Conservation (phyloP, 2,888 invertebrate species). For the Caenorhabditis angaria region DNA sequence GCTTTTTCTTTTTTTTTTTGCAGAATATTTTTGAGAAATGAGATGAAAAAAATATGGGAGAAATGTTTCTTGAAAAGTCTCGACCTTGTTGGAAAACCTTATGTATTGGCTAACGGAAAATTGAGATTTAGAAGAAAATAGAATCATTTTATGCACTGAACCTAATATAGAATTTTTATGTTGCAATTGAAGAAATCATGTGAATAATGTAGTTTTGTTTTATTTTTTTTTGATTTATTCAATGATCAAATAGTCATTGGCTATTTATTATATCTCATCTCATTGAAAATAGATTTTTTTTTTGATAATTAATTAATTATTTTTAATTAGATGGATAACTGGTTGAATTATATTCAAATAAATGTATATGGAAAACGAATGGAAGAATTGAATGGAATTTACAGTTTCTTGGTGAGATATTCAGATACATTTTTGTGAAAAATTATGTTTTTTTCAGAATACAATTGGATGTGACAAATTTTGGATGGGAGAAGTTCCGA, state of each 20-base stretch:
- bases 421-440: not conserved
- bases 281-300: not conserved
- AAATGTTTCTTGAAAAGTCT: not conserved
- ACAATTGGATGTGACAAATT: not conserved
- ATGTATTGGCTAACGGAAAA: not conserved
- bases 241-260: too few relatives aligned
- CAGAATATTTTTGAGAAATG: too few relatives aligned
- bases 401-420: not conserved
- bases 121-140: not conserved
- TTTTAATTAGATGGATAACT: not conserved
- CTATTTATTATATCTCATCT: not conserved
- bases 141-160: not conserved
- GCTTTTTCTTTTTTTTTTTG: too few relatives aligned
- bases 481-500: not conserved
- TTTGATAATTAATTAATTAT: not conserved
- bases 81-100: not conserved
- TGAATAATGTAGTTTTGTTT: not conserved
- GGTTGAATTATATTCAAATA: not conserved
- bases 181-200: not conserved
- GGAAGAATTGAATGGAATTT: not conserved
- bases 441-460: not conserved
- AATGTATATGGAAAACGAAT: constrained; percentile 1
- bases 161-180: not conserved
- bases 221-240: not conserved
- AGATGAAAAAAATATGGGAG: not conserved